Evolutionary conservation across 1,140 invertebrate species (phyloP).

Genomic region (Phocides pigmalion): DNA sequence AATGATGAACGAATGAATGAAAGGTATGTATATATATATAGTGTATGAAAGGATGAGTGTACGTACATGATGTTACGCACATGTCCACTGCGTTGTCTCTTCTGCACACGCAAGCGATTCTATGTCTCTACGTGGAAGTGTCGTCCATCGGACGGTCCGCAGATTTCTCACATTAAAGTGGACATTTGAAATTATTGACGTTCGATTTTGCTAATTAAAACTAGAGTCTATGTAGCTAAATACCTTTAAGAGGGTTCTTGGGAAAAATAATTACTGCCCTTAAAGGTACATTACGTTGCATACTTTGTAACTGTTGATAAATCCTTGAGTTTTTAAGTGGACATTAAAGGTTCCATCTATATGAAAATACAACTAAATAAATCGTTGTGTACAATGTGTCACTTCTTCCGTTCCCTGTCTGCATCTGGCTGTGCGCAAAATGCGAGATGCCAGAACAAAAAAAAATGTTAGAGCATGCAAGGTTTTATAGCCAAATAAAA

Average conservation of each 20-base stretch:
- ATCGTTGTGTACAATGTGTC: neutral
- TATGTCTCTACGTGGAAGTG: conserved; percentile 56
- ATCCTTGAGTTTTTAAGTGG: conserved; percentile 12
- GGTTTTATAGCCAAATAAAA: too few relatives aligned
- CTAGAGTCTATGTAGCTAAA: conserved; percentile 36
- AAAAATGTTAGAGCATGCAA: too few relatives aligned
- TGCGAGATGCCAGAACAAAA: too few relatives aligned
- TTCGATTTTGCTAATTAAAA: conserved; percentile 66
- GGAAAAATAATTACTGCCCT: conserved; percentile 38
- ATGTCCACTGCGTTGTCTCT: too few relatives aligned
- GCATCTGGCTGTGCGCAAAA: too few relatives aligned
- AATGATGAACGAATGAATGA: too few relatives aligned
- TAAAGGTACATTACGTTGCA: conserved; percentile 22
- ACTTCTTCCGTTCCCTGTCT: too few relatives aligned
- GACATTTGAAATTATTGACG: conserved; percentile 60
- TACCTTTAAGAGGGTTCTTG: conserved; percentile 25
- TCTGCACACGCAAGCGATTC: conserved; percentile 36
- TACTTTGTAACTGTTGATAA: conserved; percentile 22
- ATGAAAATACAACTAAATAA: neutral
- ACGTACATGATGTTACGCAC: too few relatives aligned
- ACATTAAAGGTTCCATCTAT: neutral
- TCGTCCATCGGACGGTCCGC: conserved; percentile 40
- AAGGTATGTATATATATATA: too few relatives aligned
- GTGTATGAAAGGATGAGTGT: too few relatives aligned
- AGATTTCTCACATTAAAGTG: conserved; percentile 64